Conservation (phyloP, 2,888 invertebrate genomes). For the Drosophila robusta region DNA sequence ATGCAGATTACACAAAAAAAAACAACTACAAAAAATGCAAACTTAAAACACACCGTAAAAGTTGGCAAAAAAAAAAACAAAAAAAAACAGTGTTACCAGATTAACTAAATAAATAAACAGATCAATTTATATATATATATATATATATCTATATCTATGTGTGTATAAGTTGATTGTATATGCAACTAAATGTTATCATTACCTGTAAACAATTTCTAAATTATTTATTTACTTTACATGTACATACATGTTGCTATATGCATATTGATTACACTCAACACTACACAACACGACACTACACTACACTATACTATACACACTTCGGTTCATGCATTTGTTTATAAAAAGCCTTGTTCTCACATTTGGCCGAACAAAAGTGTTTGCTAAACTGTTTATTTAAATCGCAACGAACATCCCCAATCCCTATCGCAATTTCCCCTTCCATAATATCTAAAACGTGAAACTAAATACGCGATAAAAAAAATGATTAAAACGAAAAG, state of each 20-base stretch:
- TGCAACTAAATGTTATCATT: conserved; percentile 44
- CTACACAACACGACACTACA: conserved; percentile 31
- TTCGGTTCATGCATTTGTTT: conserved; percentile 59
- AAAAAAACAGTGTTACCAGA: conserved; percentile 8
- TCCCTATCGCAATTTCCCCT: neutral
- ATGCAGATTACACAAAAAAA: conserved; percentile 8
- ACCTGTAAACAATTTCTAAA: conserved; percentile 54
- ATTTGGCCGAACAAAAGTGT: conserved; percentile 9
- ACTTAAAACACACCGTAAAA: neutral
- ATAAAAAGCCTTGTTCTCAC: conserved; percentile 22
- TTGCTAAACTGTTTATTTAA: conserved; percentile 5
- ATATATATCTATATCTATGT: conserved; percentile 18
- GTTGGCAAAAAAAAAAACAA: conserved; percentile 12
- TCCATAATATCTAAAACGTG: neutral
- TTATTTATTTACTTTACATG: conserved; percentile 64
- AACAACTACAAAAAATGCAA: conserved; percentile 10
- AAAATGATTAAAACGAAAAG: conserved; percentile 9
- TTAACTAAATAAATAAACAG: conserved; percentile 5
- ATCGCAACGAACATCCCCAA: neutral
- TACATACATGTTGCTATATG: conserved; percentile 64
- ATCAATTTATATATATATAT: conserved; percentile 10
- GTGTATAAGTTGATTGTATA: conserved; percentile 31
- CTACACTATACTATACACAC: conserved; percentile 17
- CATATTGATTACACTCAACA: conserved; percentile 49
- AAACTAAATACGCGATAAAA: conserved; percentile 16